Percentiles rank a stretch among this genome's conserved stretches.
phyloP scores from a whole-genome alignment of 2,113 vertebrate species.

The Psammodynastes pulverulentus region DNA sequence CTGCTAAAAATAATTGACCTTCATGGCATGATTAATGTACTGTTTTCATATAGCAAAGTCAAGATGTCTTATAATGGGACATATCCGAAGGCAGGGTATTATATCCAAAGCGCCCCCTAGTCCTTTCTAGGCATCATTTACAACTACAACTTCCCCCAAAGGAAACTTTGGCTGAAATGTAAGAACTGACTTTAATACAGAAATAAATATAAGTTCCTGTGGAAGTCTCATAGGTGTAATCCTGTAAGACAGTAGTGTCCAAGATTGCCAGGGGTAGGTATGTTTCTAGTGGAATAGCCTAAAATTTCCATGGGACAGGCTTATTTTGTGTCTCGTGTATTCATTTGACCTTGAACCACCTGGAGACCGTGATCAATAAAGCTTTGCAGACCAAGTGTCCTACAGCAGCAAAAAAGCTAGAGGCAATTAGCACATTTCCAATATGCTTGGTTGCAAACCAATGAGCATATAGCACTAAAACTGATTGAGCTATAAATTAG shows the following conservation, averaged over 20 bases:
- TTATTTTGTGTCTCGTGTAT: not conserved
- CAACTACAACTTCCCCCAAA: not conserved
- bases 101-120: not conserved
- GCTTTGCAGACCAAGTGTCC: not conserved
- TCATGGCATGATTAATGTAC: not conserved
- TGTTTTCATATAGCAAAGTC: not conserved
- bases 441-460: not conserved
- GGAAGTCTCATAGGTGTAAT: not conserved
- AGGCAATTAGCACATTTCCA: not conserved
- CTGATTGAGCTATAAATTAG: not conserved
- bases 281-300: not conserved
- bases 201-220: not conserved
- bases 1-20: not conserved
- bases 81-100: not conserved
- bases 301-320: not conserved
- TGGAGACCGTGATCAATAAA: not conserved
- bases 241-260: not conserved
- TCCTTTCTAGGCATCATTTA: not conserved
- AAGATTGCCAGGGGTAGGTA: not conserved
- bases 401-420: not conserved
- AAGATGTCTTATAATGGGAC: not conserved
- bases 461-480: not conserved
- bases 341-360: not conserved
- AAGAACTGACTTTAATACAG: not conserved
- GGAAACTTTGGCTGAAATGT: not conserved